Percentiles rank a stretch among this genome's conserved stretches.
These are phyloP conservation scores for Pseudolycoriella hygida DNA, from an alignment of 2,888 invertebrate genomes.

Conservation along the genomic window DNA sequence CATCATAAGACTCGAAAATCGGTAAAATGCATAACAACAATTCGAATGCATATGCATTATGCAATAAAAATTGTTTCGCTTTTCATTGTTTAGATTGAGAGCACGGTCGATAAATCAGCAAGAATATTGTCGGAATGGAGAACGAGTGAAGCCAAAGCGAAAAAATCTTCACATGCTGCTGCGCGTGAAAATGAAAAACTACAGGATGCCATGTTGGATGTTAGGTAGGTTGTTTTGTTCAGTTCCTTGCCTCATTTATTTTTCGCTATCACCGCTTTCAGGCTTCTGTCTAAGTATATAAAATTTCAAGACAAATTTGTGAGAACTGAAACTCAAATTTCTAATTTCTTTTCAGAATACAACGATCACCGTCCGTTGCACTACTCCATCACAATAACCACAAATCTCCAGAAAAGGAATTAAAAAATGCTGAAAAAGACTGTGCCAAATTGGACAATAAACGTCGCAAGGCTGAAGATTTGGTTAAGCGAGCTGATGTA, in stretches of 20 bases:
- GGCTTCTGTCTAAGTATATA: no score
- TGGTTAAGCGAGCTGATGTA: slow-evolving; percentile 78
- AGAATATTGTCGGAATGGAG: slow-evolving; percentile 72
- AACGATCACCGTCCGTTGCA: slow-evolving; percentile 28
- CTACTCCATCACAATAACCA: slow-evolving; percentile 22
- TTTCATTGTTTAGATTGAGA: slow-evolving; percentile 36
- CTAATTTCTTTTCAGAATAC: slow-evolving; percentile 15
- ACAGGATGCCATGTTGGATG: slow-evolving; percentile 55
- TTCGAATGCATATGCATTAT: not conserved
- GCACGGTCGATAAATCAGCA: slow-evolving; percentile 69
- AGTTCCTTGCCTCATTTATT: no score
- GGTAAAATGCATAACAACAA: slow-evolving; percentile 25
- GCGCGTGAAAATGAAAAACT: slow-evolving; percentile 84
- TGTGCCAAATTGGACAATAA: slow-evolving; percentile 69
- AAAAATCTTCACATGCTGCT: slow-evolving; percentile 72
- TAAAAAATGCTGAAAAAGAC: slow-evolving; percentile 41
- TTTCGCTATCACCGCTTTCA: no score
- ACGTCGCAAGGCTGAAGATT: slow-evolving; percentile 75
- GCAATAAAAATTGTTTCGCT: not conserved
- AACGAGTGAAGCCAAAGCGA: slow-evolving; percentile 70
- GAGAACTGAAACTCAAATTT: not conserved
- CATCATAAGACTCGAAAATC: slow-evolving; percentile 54
- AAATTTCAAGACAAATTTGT: no score
- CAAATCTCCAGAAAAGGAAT: slow-evolving; percentile 25
- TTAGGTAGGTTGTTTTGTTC: slow-evolving; percentile 23